Conservation (phyloP, 2,113 vertebrate genomes). For the Amphiprion ocellaris region DNA sequence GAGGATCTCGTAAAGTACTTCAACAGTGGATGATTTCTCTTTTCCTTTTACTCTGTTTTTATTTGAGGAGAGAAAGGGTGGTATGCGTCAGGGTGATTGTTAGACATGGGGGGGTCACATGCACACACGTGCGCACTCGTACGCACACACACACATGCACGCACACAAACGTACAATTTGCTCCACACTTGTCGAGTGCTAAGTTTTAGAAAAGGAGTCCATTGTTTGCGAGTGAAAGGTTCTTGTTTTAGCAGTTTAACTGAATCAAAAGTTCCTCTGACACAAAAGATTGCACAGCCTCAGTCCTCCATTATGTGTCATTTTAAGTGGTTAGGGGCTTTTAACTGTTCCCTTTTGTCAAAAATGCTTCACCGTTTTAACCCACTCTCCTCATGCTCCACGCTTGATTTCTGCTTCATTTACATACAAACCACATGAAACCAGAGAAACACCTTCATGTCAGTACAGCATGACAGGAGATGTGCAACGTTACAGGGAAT, state of each 20-base stretch:
- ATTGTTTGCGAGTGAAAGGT: slow-evolving; percentile 79
- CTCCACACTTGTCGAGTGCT: slow-evolving; percentile 73
- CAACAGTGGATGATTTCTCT: slow-evolving; percentile 78
- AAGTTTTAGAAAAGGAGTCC: slow-evolving; percentile 68
- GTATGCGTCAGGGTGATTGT: slow-evolving; percentile 68
- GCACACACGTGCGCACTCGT: slow-evolving; percentile 41
- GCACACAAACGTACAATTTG: slow-evolving; percentile 71
- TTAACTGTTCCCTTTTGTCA: slow-evolving; percentile 61
- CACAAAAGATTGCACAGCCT: slow-evolving; percentile 66
- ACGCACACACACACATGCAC: slow-evolving; percentile 27
- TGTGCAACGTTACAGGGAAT: neutral
- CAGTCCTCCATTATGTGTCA: slow-evolving; percentile 52
- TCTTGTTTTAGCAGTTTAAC: slow-evolving; percentile 79
- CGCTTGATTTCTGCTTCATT: neutral
- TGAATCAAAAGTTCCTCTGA: slow-evolving; percentile 73
- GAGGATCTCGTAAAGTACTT: slow-evolving; percentile 80
- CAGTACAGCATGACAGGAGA: neutral
- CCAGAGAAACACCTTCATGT: neutral
- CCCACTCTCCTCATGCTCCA: slow-evolving; percentile 5
- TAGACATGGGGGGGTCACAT: slow-evolving; percentile 60
- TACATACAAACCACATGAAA: neutral
- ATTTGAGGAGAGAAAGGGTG: slow-evolving; percentile 72
- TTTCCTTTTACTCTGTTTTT: slow-evolving; percentile 72
- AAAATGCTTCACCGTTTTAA: slow-evolving; percentile 37
- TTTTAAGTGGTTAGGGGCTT: slow-evolving; percentile 56